Evolutionary conservation across 2,888 invertebrate species (phyloP).

Genomic region (Cacoxenus indagator): DNA sequence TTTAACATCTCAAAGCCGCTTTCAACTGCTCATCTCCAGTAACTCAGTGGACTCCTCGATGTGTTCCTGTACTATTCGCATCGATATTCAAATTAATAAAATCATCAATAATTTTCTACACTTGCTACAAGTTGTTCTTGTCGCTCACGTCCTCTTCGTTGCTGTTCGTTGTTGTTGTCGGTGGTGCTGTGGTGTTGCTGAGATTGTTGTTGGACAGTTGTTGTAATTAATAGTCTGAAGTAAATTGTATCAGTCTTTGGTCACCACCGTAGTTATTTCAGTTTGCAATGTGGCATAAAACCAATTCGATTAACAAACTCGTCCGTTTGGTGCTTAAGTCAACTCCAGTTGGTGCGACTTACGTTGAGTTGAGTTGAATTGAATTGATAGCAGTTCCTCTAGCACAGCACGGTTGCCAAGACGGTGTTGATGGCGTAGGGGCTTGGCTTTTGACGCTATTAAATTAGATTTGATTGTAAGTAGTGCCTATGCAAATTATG

Average conservation of each 20-base stretch:
- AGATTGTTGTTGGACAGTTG: neutral
- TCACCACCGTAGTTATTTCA: neutral
- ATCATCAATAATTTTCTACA: conserved; percentile 58
- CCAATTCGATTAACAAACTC: conserved; percentile 46
- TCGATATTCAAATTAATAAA: conserved; percentile 65
- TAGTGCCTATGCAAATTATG: neutral
- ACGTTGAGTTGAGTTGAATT: neutral
- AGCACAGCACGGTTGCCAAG: no score
- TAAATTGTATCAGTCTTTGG: neutral
- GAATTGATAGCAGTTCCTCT: neutral
- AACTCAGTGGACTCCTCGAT: neutral
- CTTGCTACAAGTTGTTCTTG: conserved; percentile 8
- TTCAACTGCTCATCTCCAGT: neutral
- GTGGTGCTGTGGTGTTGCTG: neutral
- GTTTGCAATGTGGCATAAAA: conserved; percentile 56
- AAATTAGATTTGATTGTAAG: neutral
- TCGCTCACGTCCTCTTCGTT: neutral
- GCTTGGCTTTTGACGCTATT: neutral
- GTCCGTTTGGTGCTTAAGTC: neutral
- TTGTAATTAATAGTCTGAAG: conserved; percentile 5
- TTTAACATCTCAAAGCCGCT: neutral
- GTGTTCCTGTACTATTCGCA: conserved; percentile 41
- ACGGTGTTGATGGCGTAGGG: neutral
- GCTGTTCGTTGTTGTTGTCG: conserved; percentile 3
- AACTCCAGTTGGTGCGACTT: neutral